Evolutionary conservation across 2,113 vertebrate species (phyloP).

Genomic region (Cyanoliseus patagonus): DNA sequence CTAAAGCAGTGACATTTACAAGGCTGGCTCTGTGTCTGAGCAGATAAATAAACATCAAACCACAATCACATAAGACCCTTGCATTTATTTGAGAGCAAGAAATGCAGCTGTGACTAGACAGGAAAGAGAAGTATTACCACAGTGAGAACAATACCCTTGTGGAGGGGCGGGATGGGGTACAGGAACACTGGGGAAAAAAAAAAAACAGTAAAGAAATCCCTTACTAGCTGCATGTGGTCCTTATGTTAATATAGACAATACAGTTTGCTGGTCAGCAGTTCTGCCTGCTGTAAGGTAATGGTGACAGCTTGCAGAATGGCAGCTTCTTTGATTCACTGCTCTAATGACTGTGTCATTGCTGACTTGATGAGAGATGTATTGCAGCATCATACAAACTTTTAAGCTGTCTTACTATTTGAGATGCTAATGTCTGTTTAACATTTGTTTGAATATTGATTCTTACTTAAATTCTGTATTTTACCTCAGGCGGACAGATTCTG

Average conservation of each 20-base stretch:
- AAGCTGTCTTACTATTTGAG: neutral
- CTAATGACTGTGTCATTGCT: neutral
- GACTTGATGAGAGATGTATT: neutral
- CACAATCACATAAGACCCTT: neutral
- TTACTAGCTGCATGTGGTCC: neutral
- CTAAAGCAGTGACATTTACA: constrained; percentile 17
- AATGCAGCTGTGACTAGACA: neutral
- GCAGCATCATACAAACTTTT: neutral
- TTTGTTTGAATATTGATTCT: neutral
- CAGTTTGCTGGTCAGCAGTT: neutral
- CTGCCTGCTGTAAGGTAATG: neutral
- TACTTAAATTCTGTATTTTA: neutral
- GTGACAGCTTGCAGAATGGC: neutral
- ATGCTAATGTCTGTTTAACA: neutral
- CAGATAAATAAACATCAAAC: constrained; percentile 24
- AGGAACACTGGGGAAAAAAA: neutral
- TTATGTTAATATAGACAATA: neutral
- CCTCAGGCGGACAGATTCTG: neutral
- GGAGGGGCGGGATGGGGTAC: neutral
- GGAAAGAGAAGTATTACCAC: neutral
- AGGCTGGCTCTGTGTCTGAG: neutral
- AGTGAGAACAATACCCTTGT: neutral
- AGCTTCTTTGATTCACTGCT: neutral
- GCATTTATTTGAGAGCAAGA: constrained; percentile 1
- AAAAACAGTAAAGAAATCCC: neutral